phyloP scores from a whole-genome alignment of 2,888 invertebrate species.

The Amphipyra tragopoginis region DNA sequence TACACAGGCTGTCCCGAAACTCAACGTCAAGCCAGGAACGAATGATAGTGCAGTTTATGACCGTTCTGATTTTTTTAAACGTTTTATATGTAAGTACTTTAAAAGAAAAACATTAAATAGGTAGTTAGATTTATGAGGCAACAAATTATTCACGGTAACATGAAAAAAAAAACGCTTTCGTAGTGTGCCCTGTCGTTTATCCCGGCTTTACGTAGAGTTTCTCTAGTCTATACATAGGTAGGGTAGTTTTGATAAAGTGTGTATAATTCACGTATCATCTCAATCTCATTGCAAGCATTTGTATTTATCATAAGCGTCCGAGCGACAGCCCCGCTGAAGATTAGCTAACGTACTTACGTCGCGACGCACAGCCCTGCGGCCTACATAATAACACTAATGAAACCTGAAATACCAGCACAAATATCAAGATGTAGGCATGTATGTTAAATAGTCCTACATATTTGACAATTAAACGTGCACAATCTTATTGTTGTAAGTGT shows the following conservation, averaged over 20 bases:
- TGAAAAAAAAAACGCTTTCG: too few relatives aligned
- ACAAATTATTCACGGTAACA: too few relatives aligned
- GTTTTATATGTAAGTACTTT: too few relatives aligned
- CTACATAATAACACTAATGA: constrained; percentile 8
- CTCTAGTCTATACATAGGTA: too few relatives aligned
- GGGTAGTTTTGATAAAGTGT: constrained; percentile 25
- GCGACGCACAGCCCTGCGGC: not conserved
- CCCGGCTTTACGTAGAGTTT: too few relatives aligned
- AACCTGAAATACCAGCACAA: constrained; percentile 9
- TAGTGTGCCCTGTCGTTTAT: too few relatives aligned
- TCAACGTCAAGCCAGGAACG: too few relatives aligned
- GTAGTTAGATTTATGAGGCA: too few relatives aligned
- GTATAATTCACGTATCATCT: constrained; percentile 60
- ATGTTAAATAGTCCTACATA: constrained; percentile 37
- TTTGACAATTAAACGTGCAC: constrained; percentile 45
- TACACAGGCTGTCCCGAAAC: too few relatives aligned
- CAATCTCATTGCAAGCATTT: constrained; percentile 48
- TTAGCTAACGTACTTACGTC: constrained; percentile 6
- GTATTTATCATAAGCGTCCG: constrained; percentile 55
- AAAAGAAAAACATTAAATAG: too few relatives aligned
- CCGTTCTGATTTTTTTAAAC: too few relatives aligned
- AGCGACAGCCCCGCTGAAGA: constrained; percentile 14
- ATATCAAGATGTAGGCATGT: constrained; percentile 11
- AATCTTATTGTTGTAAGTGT: constrained; percentile 57
- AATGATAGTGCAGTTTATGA: too few relatives aligned